Conservation (phyloP, 2,888 invertebrate species). For the Aphidoletes aphidimyza region DNA sequence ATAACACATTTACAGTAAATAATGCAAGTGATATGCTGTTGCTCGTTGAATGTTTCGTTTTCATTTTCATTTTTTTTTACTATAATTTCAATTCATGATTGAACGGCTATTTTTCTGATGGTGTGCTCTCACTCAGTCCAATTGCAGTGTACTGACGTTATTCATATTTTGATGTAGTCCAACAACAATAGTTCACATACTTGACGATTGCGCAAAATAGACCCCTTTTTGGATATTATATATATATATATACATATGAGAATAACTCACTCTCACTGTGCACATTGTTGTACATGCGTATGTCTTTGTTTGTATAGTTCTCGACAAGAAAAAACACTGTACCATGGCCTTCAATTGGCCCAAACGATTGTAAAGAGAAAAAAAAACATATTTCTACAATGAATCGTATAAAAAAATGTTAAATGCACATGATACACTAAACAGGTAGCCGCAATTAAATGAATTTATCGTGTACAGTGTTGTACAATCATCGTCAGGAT, state of each 20-base stretch:
- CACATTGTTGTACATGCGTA: not conserved
- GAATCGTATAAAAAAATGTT: not conserved
- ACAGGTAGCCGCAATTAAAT: slow-evolving; percentile 29
- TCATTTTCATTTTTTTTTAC: not conserved
- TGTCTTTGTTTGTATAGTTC: not conserved
- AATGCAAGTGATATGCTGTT: not conserved
- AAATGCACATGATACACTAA: not conserved
- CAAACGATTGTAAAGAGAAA: not conserved
- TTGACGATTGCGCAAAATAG: slow-evolving; percentile 42
- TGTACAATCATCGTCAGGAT: slow-evolving; percentile 24
- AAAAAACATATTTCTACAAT: not conserved
- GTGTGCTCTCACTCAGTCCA: not conserved
- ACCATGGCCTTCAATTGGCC: slow-evolving; percentile 26
- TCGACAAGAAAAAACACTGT: not conserved
- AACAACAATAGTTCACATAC: not conserved
- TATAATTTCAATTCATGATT: not conserved
- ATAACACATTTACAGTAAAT: not conserved
- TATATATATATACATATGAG: not conserved
- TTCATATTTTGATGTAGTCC: slow-evolving; percentile 1
- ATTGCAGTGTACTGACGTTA: not conserved
- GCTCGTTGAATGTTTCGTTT: no score
- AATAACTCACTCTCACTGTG: not conserved
- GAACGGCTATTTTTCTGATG: not conserved
- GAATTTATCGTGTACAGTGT: not conserved
- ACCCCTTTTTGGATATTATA: not conserved